A percentile compares a stretch with the other conserved stretches of the same genome.
phyloP scores from a whole-genome alignment of 2,113 vertebrate genomes.

The Neogobius melanostomus region DNA sequence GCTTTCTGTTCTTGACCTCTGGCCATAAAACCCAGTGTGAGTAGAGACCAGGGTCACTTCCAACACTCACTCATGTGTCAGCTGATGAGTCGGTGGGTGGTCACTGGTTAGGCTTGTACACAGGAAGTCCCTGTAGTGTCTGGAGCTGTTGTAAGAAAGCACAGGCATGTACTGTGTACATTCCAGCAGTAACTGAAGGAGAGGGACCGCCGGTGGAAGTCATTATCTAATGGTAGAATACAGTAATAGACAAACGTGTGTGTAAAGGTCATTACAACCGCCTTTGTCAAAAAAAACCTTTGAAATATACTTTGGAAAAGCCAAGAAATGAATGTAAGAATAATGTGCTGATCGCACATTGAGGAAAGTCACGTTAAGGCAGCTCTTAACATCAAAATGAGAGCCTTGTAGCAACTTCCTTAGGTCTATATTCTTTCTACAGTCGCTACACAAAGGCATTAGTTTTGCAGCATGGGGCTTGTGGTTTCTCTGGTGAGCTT shows the following conservation, averaged over 20 bases:
- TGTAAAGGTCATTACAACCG: too few relatives aligned
- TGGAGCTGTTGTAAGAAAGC: neutral
- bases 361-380: too few relatives aligned
- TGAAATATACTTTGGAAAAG: too few relatives aligned
- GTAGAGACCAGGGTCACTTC: slow-evolving; percentile 17
- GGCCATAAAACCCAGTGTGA: slow-evolving; percentile 7
- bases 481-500: slow-evolving; percentile 9
- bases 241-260: neutral
- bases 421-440: neutral
- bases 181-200: slow-evolving; percentile 28
- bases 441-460: neutral
- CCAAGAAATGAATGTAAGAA: too few relatives aligned
- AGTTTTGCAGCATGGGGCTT: neutral
- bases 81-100: too few relatives aligned
- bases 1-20: slow-evolving; percentile 2
- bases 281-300: too few relatives aligned
- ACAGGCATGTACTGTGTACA: neutral
- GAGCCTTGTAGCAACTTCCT: too few relatives aligned
- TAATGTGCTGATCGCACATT: too few relatives aligned
- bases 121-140: neutral
- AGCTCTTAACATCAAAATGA: too few relatives aligned
- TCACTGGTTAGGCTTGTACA: neutral
- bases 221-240: slow-evolving; percentile 10
- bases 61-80: slow-evolving; percentile 35
- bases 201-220: slow-evolving; percentile 11